Percentiles rank a stretch among this genome's conserved stretches.
These are phyloP conservation scores for Drosophila dunni DNA, from an alignment of 1,140 invertebrate species.

Conservation along the genomic window DNA sequence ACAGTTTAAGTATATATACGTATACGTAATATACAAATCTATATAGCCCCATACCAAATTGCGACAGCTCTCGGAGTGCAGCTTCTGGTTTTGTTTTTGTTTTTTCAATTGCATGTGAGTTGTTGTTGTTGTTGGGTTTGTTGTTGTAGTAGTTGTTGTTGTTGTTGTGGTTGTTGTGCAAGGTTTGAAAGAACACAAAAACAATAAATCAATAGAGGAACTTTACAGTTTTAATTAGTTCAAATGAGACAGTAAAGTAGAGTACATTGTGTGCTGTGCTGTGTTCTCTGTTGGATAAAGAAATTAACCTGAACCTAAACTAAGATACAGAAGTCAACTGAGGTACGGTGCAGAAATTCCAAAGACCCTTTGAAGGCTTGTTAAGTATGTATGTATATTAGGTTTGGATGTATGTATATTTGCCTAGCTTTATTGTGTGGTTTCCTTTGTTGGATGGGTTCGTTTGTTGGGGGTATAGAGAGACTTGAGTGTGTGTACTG, in stretches of 20 bases:
- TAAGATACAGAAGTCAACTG: conserved; percentile 12
- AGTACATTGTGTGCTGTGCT: conserved; percentile 25
- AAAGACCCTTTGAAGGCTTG: conserved; percentile 31
- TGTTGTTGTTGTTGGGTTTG: conserved; percentile 41
- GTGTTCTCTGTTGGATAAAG: conserved; percentile 36
- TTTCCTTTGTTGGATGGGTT: conserved; percentile 32
- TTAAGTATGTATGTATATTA: conserved; percentile 14
- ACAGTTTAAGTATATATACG: conserved; percentile 19
- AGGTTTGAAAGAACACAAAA: conserved; percentile 59
- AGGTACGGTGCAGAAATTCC: conserved; percentile 32
- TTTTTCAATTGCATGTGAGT: conserved; percentile 48
- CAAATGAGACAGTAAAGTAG: conserved; percentile 7
- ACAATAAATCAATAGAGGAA: conserved; percentile 49
- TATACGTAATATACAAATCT: conserved; percentile 26
- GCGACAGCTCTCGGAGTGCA: conserved; percentile 85
- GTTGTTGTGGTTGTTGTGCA: conserved; percentile 41
- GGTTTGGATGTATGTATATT: conserved; percentile 5
- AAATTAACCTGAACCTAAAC: conserved; percentile 34
- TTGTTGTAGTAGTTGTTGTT: conserved; percentile 38
- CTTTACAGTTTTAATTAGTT: conserved; percentile 34
- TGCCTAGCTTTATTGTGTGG: conserved; percentile 31
- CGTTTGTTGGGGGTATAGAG: conserved; percentile 5
- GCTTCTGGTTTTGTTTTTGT: conserved; percentile 78
- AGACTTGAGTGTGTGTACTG: background rate
- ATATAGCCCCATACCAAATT: conserved; percentile 83